These are phyloP conservation scores for Drosophila pseudoananassae DNA, from an alignment of 1,140 invertebrate species.

Conservation along the genomic window DNA sequence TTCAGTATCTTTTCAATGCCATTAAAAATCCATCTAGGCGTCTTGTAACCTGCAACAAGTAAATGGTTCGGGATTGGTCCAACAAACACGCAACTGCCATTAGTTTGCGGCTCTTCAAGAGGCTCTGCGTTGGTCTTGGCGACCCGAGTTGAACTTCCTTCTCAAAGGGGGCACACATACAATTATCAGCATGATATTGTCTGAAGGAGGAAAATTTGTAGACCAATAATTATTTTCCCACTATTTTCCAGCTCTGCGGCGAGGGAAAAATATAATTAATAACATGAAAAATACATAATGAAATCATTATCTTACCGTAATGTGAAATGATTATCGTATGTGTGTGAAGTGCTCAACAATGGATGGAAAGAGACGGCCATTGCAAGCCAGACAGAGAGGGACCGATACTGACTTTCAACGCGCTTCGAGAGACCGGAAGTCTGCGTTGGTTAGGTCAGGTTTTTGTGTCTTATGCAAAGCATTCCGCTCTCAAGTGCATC, in stretches of 20 bases:
- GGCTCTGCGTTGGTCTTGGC: constrained; percentile 3
- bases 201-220: constrained; percentile 68
- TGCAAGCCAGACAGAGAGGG: not conserved
- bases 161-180: constrained; percentile 29
- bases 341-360: constrained; percentile 76
- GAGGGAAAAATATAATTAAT: constrained; percentile 69
- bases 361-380: constrained; percentile 40
- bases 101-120: constrained; percentile 15
- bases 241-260: constrained; percentile 44
- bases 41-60: constrained; percentile 1
- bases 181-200: constrained; percentile 75
- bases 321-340: constrained; percentile 78
- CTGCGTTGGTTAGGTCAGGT: constrained; percentile 66
- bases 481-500: constrained; percentile 50
- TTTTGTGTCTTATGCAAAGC: constrained; percentile 65
- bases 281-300: constrained; percentile 82
- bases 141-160: constrained; percentile 32
- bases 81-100: constrained; percentile 40
- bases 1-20: constrained; percentile 8
- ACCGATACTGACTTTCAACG: constrained; percentile 27
- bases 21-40: constrained; percentile 39
- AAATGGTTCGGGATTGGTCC: constrained; percentile 10
- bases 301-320: constrained; percentile 81
- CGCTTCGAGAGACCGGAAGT: constrained; percentile 37
- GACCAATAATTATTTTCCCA: constrained; percentile 80